Evolutionary conservation across 2,113 vertebrate species (phyloP), one percentile per base, ranked within the genome.

Genomic region (Tachuris rubrigastra): DNA sequence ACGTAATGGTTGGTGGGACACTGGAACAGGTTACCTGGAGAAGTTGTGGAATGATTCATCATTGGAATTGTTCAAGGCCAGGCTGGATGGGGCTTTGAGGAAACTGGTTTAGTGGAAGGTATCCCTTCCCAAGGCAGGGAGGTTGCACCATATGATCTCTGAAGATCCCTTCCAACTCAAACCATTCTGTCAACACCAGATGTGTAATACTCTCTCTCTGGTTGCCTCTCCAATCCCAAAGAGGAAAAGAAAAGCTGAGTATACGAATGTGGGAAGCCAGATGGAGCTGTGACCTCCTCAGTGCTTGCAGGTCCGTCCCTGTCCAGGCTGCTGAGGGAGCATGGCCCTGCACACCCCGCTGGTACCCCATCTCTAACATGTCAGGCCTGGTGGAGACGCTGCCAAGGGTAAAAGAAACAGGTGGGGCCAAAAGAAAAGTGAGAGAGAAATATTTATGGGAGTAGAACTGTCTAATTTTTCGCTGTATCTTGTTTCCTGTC

Each of bases 1-100:
- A 53, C 0, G 0, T 9, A 17, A 5, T 25, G 33, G 9, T 8
- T 21, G 6, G 13, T 55, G 23, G 25, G 6, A 52, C 31, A 37
- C 14, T 71, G 35, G 25, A n/a, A 62, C 15, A 39, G 7, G 20
- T 49, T 80, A 9, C 19, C 19, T 27, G 37, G 35, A 60, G 41
- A 44, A 25, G 39, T 4, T n/a, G 23, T 44, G 39, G 31, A 19
- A 42, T 25, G 7, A 20, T 41, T 60, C 27, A 18, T 56, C 53
- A 37, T 0, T 68, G 37, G 17, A 69, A 56, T 16, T 50, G 11
- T 31, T 74, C 39, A 55, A 27, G 28, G 27, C 4, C 53, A 60
- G 30, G 37, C 10, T 85, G 59, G 14, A n/a, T 14, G n/a, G 10
- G 17, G 27, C n/a, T 83, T 71, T 71, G n/a, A 62, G 66, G 27